Conservation (phyloP, 2,888 invertebrate genomes). For the Andrena praecox region DNA sequence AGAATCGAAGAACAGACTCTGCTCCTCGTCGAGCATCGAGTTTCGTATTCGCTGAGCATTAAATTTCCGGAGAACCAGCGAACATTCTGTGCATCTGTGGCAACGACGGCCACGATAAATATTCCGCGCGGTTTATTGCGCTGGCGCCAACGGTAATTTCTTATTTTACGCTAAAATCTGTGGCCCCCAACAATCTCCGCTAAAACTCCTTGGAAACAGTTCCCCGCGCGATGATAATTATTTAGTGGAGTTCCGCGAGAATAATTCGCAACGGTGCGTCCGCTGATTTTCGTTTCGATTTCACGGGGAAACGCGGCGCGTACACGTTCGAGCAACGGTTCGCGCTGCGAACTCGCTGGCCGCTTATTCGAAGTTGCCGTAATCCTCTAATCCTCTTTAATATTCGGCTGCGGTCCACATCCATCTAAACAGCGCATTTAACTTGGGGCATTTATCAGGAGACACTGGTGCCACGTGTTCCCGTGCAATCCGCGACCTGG, state of each 20-base stretch:
- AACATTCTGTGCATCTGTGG: constrained; percentile 3
- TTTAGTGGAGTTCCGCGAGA: not conserved
- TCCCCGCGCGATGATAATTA: not conserved
- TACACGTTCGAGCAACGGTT: not conserved
- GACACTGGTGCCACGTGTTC: constrained; percentile 20
- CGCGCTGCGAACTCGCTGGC: too few species aligned
- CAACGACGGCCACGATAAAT: constrained; percentile 3
- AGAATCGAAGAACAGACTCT: not conserved
- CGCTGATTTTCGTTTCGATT: constrained; percentile 5
- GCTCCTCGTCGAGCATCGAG: not conserved
- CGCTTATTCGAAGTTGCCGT: not conserved
- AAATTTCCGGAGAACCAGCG: not conserved
- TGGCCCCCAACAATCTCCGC: not conserved
- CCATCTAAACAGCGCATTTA: constrained; percentile 22
- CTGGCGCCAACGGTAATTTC: not conserved
- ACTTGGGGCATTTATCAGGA: constrained; percentile 46
- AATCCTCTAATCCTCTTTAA: constrained; percentile 37
- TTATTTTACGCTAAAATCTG: not conserved
- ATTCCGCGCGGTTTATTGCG: not conserved
- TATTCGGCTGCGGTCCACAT: constrained; percentile 18
- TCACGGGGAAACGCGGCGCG: too few species aligned
- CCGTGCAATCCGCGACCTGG: constrained; percentile 28
- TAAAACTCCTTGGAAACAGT: not conserved
- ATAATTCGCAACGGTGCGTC: not conserved
- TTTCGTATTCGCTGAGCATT: not conserved